Base-by-base conservation (phyloP, 2,113 vertebrate species). In the Ariopsis seemanni region DNA sequence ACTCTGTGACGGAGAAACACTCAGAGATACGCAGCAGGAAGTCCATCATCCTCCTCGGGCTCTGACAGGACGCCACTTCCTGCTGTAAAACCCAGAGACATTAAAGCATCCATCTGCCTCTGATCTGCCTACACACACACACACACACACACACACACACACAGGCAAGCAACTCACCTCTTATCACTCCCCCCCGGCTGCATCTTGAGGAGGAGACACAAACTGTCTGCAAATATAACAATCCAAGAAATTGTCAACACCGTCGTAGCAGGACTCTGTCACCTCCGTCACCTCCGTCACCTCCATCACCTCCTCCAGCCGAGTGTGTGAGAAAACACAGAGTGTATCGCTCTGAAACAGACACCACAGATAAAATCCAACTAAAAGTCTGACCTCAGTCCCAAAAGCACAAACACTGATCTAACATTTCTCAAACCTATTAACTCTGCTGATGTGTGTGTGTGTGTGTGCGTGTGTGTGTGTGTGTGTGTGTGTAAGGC, bases 51-150 rank as follows among this genome's bases (percentile, higher is more conserved):
- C 60, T 75, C 15, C 42, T 77, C 72, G 87, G 88, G 90, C 85
- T 91, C 87, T 91, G 91, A 92, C 91, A 91, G 87, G 89, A 88
- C 62, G 67, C 90, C 85, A 85, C 86, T 91, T 91, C 92, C 90
- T 89, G 86, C 88, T 65, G 88, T 89, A 85, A 90, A 88, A 85
- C 48, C 67, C 88, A 85, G 84, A 88, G 72, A 69, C 85, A 89
- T 89, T 90, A 89, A 77, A 82, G 86, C 63, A 87, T 91, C 89
- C 88, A 90, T 75, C 88, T 82, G 90, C 85, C 83, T 90, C 85
- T 86, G 89, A 89, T 90, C 89, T 71, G 52, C 48, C 62, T 22
- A 69, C 83, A 42, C 82, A 15, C 60, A 50, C 62, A 67, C 74
- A 67, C 89, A 60, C 34, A 53, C 71, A 71, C 88, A 84, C 65